Conservation (phyloP, 2,797 vertebrate species). For the Melanotaenia boesemani region DNA sequence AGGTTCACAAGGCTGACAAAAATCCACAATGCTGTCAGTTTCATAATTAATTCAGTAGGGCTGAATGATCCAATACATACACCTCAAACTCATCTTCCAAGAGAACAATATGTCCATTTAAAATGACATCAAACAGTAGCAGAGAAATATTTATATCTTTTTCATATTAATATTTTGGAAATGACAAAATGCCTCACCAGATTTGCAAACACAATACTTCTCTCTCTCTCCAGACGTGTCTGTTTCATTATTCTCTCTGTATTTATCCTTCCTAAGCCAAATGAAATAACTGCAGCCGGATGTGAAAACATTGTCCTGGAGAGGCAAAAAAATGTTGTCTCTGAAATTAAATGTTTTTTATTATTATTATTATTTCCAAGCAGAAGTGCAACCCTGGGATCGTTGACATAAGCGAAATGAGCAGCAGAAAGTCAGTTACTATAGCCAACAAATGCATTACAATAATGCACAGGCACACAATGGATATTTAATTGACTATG, state of each 20-base stretch:
- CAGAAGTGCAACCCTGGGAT: constrained; percentile 44
- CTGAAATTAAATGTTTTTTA: constrained; percentile 62
- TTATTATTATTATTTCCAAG: constrained; percentile 6
- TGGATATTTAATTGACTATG: constrained; percentile 23
- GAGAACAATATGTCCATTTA: constrained; percentile 18
- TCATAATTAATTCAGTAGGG: constrained; percentile 59
- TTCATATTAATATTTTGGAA: constrained; percentile 38
- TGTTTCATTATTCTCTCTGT: constrained; percentile 67
- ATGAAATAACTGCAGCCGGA: constrained; percentile 68
- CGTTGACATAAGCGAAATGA: constrained; percentile 43
- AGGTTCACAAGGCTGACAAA: constrained; percentile 64
- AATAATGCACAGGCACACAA: constrained; percentile 16
- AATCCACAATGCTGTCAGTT: constrained; percentile 61
- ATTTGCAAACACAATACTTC: constrained; percentile 50
- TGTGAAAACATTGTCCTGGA: constrained; percentile 71
- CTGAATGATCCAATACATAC: constrained; percentile 32
- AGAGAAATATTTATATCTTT: constrained; percentile 32
- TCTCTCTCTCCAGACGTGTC: constrained; percentile 50
- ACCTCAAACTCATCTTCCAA: constrained; percentile 33
- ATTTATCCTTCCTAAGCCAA: constrained; percentile 61
- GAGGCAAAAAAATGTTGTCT: constrained; percentile 52
- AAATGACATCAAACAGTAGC: constrained; percentile 30
- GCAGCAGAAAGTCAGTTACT: constrained; percentile 31
- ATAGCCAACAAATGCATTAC: constrained; percentile 12
- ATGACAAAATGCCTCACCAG: constrained; percentile 53